These are phyloP conservation scores for Lucilia cuprina DNA, from an alignment of 1,140 invertebrate genomes.

Conservation along the genomic window DNA sequence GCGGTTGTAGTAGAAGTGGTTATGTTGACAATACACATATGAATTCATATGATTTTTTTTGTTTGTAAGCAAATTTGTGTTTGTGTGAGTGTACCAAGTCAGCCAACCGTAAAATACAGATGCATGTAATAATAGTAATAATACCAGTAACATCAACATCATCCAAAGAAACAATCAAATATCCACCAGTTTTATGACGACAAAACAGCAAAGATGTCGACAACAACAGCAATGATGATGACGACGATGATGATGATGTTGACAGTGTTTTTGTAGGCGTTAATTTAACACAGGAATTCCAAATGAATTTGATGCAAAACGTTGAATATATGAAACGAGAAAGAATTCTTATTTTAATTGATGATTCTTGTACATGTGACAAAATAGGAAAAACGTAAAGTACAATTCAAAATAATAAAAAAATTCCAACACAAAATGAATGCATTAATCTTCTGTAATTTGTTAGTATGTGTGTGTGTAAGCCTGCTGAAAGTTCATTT, in stretches of 20 bases:
- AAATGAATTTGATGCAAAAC: slow-evolving; percentile 35
- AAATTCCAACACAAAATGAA: background rate
- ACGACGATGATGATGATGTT: background rate
- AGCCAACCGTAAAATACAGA: background rate
- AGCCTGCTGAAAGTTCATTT: background rate
- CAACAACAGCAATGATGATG: background rate
- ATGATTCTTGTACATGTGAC: slow-evolving; percentile 36
- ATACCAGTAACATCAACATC: background rate
- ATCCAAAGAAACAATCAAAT: slow-evolving; percentile 5
- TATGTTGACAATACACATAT: slow-evolving; percentile 30
- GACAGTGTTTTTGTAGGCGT: background rate
- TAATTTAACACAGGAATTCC: slow-evolving; percentile 27
- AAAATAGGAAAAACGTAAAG: background rate
- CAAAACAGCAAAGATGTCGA: background rate
- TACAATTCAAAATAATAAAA: background rate
- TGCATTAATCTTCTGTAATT: slow-evolving; percentile 8
- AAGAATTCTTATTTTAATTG: slow-evolving; percentile 36
- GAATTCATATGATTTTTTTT: slow-evolving; percentile 32
- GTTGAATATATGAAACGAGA: slow-evolving; percentile 23
- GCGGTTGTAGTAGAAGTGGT: background rate
- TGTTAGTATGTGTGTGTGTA: background rate
- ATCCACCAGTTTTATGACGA: slow-evolving; percentile 8
- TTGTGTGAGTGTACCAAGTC: background rate
- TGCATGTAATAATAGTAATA: background rate
- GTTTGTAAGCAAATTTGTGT: background rate